phyloP scores from a whole-genome alignment of 2,888 invertebrate genomes.

The Lasioglossum malachurum region DNA sequence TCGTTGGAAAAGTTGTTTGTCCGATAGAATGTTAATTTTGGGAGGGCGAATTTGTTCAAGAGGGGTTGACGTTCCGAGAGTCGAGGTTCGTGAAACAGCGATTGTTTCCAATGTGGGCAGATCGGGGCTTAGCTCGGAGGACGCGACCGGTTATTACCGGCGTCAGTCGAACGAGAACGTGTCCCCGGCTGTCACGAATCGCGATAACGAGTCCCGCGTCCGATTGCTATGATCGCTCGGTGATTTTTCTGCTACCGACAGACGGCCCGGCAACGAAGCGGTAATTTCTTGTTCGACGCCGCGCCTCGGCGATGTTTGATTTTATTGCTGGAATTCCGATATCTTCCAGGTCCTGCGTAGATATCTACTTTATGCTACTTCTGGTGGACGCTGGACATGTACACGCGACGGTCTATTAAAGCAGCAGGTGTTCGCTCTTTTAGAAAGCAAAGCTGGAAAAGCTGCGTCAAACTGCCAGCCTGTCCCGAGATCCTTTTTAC shows the following conservation, averaged over 20 bases:
- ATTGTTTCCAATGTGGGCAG: conserved; percentile 10
- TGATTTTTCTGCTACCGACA: conserved; percentile 20
- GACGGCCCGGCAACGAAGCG: conserved; percentile 11
- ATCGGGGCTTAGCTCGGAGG: background rate
- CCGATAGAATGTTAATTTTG: background rate
- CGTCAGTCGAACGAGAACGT: conserved; percentile 11
- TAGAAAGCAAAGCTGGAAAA: conserved; percentile 10
- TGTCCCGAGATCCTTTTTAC: background rate
- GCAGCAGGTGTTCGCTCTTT: conserved; percentile 1
- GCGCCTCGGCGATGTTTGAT: conserved; percentile 14
- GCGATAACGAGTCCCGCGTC: conserved; percentile 38
- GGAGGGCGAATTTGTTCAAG: background rate
- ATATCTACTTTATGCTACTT: background rate
- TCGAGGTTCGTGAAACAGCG: background rate
- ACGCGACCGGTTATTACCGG: conserved; percentile 29
- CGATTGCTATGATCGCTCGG: conserved; percentile 29
- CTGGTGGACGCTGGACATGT: background rate
- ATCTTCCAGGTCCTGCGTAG: background rate
- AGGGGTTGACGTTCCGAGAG: background rate
- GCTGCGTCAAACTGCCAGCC: background rate
- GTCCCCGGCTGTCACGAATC: conserved; percentile 22
- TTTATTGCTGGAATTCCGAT: conserved; percentile 21
- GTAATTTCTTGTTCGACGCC: conserved; percentile 18
- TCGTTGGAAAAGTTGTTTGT: no score
- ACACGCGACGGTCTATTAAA: conserved; percentile 11